Conservation (phyloP, 2,797 vertebrate genomes). For the Peromyscus melanophrys region DNA sequence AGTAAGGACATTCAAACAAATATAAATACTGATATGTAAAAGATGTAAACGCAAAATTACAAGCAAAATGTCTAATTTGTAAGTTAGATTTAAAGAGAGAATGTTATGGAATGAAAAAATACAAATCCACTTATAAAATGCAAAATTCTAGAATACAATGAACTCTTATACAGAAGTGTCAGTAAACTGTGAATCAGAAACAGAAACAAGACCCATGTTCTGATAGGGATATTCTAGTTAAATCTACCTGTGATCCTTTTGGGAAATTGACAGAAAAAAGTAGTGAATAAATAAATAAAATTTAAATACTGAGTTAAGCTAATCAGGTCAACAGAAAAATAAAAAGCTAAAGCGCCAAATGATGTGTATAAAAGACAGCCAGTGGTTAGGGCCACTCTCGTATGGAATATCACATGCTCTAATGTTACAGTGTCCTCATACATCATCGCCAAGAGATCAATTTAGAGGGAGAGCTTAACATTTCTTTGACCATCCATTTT, state of each 20-base stretch:
- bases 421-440: neutral
- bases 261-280: slow-evolving; percentile 70
- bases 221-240: slow-evolving; percentile 37
- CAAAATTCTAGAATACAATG: slow-evolving; percentile 19
- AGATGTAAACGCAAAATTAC: neutral
- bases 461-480: neutral
- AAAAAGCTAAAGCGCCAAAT: slow-evolving; percentile 17
- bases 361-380: neutral
- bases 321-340: slow-evolving; percentile 63
- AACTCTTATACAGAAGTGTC: neutral
- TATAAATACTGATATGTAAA: neutral
- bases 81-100: slow-evolving; percentile 13
- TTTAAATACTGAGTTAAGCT: slow-evolving; percentile 75
- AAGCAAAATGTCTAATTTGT: neutral
- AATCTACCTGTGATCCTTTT: slow-evolving; percentile 58
- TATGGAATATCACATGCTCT: neutral
- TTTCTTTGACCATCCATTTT: neutral
- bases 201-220: neutral
- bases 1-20: neutral
- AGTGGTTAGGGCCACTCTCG: neutral
- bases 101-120: neutral
- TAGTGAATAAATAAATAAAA: slow-evolving; percentile 82
- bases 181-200: slow-evolving; percentile 58
- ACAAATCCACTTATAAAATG: slow-evolving; percentile 61
- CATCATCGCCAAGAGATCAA: neutral